These are phyloP conservation scores for Drosophila mimica DNA, from an alignment of 2,888 invertebrate genomes.

Conservation along the genomic window DNA sequence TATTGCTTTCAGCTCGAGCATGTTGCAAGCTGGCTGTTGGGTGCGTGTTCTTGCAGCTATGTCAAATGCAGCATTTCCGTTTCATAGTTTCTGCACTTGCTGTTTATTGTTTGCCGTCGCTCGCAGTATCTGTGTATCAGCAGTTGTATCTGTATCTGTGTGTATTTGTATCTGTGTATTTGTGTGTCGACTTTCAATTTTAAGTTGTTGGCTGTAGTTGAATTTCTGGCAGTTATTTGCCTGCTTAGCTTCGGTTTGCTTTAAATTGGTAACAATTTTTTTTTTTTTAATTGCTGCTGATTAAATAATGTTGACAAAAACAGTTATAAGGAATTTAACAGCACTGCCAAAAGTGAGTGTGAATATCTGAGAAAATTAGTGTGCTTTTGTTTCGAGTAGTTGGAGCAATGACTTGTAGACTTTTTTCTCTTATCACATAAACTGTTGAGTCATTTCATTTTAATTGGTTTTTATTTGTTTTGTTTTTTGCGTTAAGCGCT, in stretches of 20 bases:
- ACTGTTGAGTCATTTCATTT: constrained; percentile 67
- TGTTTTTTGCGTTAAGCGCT: constrained; percentile 22
- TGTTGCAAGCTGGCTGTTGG: constrained; percentile 9
- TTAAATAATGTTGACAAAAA: constrained; percentile 4
- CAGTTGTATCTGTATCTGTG: constrained; percentile 32
- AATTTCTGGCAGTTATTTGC: constrained; percentile 53
- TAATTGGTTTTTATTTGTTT: constrained; percentile 68
- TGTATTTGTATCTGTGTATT: constrained; percentile 5
- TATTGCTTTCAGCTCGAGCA: constrained; percentile 10
- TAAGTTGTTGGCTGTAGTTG: constrained; percentile 65
- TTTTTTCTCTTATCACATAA: constrained; percentile 20
- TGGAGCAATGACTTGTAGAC: neutral
- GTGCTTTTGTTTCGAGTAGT: neutral
- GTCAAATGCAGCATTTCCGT: constrained; percentile 78
- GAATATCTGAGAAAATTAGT: neutral
- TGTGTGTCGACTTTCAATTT: constrained; percentile 48
- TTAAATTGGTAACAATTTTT: constrained; percentile 21
- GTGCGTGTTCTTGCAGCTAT: constrained; percentile 71
- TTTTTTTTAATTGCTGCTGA: constrained; percentile 6
- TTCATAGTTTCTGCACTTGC: constrained; percentile 67
- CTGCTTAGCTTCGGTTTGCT: constrained; percentile 1
- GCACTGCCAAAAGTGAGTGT: constrained; percentile 30
- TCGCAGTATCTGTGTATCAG: constrained; percentile 30
- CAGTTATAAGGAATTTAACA: constrained; percentile 11
- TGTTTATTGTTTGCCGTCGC: constrained; percentile 67